These are phyloP conservation scores for Lasioglossum villosulum DNA, from an alignment of 2,888 invertebrate species.

Conservation along the genomic window DNA sequence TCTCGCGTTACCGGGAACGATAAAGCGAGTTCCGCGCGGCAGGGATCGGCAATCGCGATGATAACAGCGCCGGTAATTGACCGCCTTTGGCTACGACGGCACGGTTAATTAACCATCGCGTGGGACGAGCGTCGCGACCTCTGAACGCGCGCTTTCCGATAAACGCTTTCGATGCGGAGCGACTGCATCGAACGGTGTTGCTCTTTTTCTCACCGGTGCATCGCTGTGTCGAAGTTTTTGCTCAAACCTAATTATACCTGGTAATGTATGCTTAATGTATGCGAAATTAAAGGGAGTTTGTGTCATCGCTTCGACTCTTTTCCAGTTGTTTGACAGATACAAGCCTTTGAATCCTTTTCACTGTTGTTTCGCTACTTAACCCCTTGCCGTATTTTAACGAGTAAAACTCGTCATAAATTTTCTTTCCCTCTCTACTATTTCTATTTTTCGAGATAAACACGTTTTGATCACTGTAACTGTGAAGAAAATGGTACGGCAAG, in stretches of 20 bases:
- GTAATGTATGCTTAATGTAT: not conserved
- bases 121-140: not conserved
- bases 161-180: not conserved
- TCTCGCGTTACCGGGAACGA: constrained; percentile 21
- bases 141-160: not conserved
- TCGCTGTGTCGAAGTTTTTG: not conserved
- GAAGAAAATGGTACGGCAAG: too few relatives aligned
- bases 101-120: constrained; percentile 34
- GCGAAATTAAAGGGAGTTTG: not conserved
- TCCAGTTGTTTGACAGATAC: not conserved
- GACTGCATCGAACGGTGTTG: not conserved
- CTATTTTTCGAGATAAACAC: too few relatives aligned
- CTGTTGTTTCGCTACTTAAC: not conserved
- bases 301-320: not conserved
- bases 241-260: not conserved
- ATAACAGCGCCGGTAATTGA: constrained; percentile 46
- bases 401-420: too few relatives aligned
- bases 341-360: too few relatives aligned
- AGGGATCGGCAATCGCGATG: constrained; percentile 13
- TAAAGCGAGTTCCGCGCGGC: constrained; percentile 20
- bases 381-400: too few relatives aligned
- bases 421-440: too few relatives aligned
- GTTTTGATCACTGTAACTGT: too few relatives aligned
- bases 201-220: not conserved
- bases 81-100: constrained; percentile 30